A percentile compares a stretch with the other conserved stretches of the same genome.
Evolutionary conservation across 2,888 invertebrate species (phyloP).

Genomic region (Tolmerus cingulatus): DNA sequence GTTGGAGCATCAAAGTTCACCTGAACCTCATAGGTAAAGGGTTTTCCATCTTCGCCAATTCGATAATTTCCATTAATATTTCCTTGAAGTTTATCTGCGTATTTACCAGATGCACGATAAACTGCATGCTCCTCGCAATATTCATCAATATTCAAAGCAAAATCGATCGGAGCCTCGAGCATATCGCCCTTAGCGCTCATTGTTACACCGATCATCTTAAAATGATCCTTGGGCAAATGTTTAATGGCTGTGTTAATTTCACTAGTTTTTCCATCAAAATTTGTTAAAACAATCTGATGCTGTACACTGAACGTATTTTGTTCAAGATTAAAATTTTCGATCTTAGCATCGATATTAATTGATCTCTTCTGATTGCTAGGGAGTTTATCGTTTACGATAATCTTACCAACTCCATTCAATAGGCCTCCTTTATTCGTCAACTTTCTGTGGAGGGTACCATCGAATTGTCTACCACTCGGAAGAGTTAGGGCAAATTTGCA

Average conservation of each 20-base stretch:
- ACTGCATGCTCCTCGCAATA: slow-evolving; percentile 56
- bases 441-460: slow-evolving; percentile 58
- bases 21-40: slow-evolving; percentile 65
- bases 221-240: slow-evolving; percentile 58
- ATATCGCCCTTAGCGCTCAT: slow-evolving; percentile 56
- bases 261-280: slow-evolving; percentile 61
- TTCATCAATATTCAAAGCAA: slow-evolving; percentile 55
- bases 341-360: slow-evolving; percentile 57
- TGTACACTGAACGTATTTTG: slow-evolving; percentile 61
- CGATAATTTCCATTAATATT: slow-evolving; percentile 64
- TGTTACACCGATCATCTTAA: slow-evolving; percentile 54
- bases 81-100: slow-evolving; percentile 63
- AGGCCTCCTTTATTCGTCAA: slow-evolving; percentile 63
- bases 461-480: slow-evolving; percentile 59
- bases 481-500: slow-evolving; percentile 53
- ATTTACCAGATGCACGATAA: slow-evolving; percentile 64
- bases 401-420: slow-evolving; percentile 63
- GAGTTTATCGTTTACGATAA: slow-evolving; percentile 63
- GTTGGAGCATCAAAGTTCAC: slow-evolving; percentile 67
- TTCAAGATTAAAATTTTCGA: slow-evolving; percentile 63
- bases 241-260: slow-evolving; percentile 54
- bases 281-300: slow-evolving; percentile 62
- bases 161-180: slow-evolving; percentile 58
- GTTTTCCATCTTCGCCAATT: slow-evolving; percentile 56
- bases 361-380: slow-evolving; percentile 58